Conservation (phyloP, 2,888 invertebrate genomes). For the Pecten maximus region DNA sequence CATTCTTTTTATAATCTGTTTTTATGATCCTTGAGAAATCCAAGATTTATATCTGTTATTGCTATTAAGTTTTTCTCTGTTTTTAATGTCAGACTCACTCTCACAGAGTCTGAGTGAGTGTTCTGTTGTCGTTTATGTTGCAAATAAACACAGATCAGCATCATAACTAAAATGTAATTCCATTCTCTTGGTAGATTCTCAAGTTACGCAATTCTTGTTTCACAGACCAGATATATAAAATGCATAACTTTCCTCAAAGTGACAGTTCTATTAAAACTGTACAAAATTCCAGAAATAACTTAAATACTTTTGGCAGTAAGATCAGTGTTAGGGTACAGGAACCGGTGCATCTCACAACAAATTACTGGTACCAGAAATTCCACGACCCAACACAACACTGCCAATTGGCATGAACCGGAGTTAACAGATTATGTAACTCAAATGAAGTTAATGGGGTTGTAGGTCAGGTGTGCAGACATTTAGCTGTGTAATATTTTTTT, state of each 20-base stretch:
- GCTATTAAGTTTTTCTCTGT: too few species aligned
- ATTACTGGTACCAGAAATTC: background rate
- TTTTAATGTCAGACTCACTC: too few species aligned
- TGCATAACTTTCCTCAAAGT: background rate
- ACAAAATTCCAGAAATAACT: background rate
- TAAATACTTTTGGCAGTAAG: background rate
- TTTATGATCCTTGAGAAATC: too few species aligned
- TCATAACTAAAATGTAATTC: too few species aligned
- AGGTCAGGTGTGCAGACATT: background rate
- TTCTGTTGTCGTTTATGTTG: too few species aligned
- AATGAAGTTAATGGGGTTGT: background rate
- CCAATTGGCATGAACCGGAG: background rate
- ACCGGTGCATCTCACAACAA: background rate
- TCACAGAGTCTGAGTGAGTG: too few species aligned
- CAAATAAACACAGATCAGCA: too few species aligned
- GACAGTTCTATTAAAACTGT: background rate
- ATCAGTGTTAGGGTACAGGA: background rate
- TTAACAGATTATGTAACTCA: background rate
- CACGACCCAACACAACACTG: background rate
- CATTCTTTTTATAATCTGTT: too few species aligned
- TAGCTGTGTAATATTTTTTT: background rate
- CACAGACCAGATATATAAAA: background rate
- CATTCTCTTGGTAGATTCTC: too few species aligned
- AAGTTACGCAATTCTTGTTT: too few species aligned
- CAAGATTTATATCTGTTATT: too few species aligned